Conservation (phyloP, 2,888 invertebrate genomes). For the Tetragnatha montana region DNA sequence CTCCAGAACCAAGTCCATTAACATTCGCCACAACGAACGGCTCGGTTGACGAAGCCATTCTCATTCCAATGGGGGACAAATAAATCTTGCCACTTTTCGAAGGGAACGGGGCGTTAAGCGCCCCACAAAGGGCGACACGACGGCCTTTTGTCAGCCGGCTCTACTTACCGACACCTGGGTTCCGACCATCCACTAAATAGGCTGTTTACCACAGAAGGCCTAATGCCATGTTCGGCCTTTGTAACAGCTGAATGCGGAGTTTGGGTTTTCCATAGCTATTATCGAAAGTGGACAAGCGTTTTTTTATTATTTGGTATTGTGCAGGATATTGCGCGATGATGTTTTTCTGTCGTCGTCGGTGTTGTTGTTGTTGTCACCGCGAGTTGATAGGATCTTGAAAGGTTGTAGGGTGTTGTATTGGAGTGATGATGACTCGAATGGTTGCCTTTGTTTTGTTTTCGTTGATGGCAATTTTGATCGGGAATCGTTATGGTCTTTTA, state of each 20-base stretch:
- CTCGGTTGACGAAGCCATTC: background rate
- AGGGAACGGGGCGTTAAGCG: conserved; percentile 19
- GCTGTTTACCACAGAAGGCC: conserved; percentile 53
- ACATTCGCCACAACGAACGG: background rate
- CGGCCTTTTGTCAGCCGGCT: conserved; percentile 14
- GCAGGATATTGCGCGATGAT: background rate
- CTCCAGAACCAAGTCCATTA: background rate
- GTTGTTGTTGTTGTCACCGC: background rate
- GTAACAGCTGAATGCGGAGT: conserved; percentile 49
- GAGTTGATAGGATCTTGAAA: background rate
- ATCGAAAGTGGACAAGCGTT: conserved; percentile 34
- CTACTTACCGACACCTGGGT: conserved; percentile 53
- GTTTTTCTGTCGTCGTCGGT: background rate
- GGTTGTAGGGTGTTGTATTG: background rate
- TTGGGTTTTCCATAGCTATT: conserved; percentile 33
- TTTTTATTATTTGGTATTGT: background rate
- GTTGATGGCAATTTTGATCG: too few relatives aligned
- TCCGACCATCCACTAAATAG: conserved; percentile 40
- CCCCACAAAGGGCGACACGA: conserved; percentile 37
- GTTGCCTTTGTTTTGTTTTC: background rate
- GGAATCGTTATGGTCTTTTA: too few relatives aligned
- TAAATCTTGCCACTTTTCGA: conserved; percentile 32
- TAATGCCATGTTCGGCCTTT: conserved; percentile 33
- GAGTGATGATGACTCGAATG: background rate
- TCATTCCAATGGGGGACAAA: conserved; percentile 18